phyloP scores from a whole-genome alignment of 2,888 invertebrate genomes.

The Cheiracanthium punctorium region DNA sequence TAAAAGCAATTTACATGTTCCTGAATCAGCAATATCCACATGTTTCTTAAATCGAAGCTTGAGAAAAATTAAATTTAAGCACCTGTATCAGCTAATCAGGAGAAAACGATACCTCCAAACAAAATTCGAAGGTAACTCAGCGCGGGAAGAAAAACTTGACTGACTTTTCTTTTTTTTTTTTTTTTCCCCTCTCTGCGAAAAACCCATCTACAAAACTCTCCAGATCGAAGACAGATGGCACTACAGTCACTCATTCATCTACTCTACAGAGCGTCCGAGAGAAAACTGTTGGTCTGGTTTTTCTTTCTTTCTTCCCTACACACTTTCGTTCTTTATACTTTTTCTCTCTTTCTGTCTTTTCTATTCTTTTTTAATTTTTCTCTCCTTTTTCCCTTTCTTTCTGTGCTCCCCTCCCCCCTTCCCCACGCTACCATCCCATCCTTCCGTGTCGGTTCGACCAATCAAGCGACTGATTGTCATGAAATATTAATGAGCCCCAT shows the following conservation, averaged over 20 bases:
- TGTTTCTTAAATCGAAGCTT: too few species aligned
- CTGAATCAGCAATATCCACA: too few species aligned
- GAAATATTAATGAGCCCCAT: constrained; percentile 66
- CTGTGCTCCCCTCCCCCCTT: not conserved
- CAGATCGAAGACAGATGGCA: constrained; percentile 39
- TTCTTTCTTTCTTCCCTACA: constrained; percentile 23
- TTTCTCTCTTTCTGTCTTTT: constrained; percentile 17
- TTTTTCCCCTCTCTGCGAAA: too few species aligned
- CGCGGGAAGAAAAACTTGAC: too few species aligned
- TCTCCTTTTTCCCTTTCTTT: not conserved
- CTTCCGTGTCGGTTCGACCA: constrained; percentile 60
- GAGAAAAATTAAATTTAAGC: too few species aligned
- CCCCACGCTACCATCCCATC: too few species aligned
- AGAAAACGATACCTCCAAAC: too few species aligned
- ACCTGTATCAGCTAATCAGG: too few species aligned
- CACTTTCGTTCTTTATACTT: constrained; percentile 18
- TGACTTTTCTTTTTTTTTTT: too few species aligned
- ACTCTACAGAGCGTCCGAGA: constrained; percentile 36
- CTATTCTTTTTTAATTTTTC: constrained; percentile 41
- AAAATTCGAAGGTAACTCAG: too few species aligned
- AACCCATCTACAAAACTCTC: too few species aligned
- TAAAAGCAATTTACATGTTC: too few species aligned
- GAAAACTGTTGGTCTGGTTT: constrained; percentile 47
- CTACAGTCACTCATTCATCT: constrained; percentile 11
- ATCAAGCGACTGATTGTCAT: constrained; percentile 68